Conservation (phyloP, 2,113 vertebrate species). For the Damaliscus lunatus region DNA sequence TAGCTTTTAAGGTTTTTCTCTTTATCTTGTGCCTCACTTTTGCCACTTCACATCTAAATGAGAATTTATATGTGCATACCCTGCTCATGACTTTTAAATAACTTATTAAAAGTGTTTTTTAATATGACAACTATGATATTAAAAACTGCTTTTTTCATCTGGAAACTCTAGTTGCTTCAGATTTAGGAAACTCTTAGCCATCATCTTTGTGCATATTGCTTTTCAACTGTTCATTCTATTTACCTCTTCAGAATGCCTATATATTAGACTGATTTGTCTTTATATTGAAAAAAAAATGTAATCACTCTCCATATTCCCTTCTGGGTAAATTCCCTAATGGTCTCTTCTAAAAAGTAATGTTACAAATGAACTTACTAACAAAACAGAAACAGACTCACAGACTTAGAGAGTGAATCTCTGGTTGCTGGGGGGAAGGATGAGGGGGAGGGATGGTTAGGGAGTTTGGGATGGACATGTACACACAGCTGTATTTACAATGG, state of each 20-base stretch:
- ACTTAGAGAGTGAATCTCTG: not conserved
- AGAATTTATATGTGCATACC: not conserved
- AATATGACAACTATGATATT: not conserved
- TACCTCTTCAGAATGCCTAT: not conserved
- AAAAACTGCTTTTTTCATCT: not conserved
- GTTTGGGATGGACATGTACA: not conserved
- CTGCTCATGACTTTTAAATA: not conserved
- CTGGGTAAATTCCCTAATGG: not conserved
- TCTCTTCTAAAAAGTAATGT: not conserved
- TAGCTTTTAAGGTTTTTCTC: not conserved
- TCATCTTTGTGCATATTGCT: not conserved
- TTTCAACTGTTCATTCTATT: not conserved
- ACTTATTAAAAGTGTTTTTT: not conserved
- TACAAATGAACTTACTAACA: not conserved
- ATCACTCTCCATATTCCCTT: not conserved
- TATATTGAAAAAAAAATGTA: not conserved
- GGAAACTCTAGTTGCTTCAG: not conserved
- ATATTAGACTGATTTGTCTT: not conserved
- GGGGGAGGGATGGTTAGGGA: not conserved
- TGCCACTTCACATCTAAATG: not conserved
- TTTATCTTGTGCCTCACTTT: not conserved
- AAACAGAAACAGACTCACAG: not conserved
- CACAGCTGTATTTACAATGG: not conserved
- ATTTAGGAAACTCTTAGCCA: not conserved
- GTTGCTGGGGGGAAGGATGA: not conserved